Percentiles rank a stretch among this genome's conserved stretches.
Conservation (phyloP, 2,888 invertebrate species). For the Sarcophaga caerulescens region DNA sequence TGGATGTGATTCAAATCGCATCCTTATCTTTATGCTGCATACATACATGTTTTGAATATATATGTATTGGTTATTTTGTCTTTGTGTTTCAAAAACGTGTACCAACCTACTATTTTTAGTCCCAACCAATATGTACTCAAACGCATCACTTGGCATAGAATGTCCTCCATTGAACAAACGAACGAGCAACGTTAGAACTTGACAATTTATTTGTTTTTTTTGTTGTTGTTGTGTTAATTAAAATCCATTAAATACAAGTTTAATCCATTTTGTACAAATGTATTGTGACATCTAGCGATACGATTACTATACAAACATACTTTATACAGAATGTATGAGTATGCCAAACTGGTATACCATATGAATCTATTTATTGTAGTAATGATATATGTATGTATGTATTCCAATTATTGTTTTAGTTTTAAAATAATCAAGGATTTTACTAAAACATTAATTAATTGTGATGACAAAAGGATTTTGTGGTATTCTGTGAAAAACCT, state of each 20-base stretch:
- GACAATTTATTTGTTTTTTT: conserved; percentile 8
- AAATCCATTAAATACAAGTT: conserved; percentile 53
- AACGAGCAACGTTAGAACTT: not conserved
- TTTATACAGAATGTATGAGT: not conserved
- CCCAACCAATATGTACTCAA: not conserved
- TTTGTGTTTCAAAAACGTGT: not conserved
- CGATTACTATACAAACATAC: not conserved
- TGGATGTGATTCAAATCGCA: too few species aligned
- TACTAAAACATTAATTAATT: conserved; percentile 12
- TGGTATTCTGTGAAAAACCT: not conserved
- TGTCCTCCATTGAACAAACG: not conserved
- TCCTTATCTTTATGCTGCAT: too few species aligned
- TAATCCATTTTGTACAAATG: conserved; percentile 30
- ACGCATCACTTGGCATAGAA: not conserved
- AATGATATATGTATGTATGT: not conserved
- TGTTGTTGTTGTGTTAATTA: conserved; percentile 47
- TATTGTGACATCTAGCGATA: not conserved
- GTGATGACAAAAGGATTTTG: not conserved
- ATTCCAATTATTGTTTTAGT: not conserved
- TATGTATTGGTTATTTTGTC: too few species aligned
- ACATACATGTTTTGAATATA: too few species aligned
- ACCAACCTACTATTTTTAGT: not conserved
- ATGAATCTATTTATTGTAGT: not conserved
- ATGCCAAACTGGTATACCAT: not conserved
- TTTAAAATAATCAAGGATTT: conserved; percentile 13